phyloP scores from a whole-genome alignment of 2,113 vertebrate genomes.

The Morone chrysops region DNA sequence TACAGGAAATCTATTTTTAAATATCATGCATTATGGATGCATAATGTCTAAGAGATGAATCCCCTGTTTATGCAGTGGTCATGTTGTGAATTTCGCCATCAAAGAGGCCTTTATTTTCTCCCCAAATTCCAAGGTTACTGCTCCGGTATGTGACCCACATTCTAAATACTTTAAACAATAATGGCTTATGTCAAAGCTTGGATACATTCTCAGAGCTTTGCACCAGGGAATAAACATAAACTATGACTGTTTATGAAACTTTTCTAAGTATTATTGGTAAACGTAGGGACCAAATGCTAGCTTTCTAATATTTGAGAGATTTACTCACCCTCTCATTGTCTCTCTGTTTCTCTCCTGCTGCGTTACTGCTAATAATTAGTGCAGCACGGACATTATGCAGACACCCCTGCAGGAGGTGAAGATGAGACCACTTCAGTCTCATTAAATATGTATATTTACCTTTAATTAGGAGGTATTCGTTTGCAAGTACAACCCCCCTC shows the following conservation, averaged over 20 bases:
- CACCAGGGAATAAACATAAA: constrained; percentile 17
- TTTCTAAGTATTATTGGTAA: neutral
- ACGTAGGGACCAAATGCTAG: constrained; percentile 4
- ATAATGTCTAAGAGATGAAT: constrained; percentile 40
- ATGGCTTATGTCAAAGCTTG: constrained; percentile 61
- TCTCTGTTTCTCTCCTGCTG: constrained; percentile 33
- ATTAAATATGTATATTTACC: constrained; percentile 78
- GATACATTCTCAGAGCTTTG: constrained; percentile 35
- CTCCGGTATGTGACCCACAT: constrained; percentile 76
- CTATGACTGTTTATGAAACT: constrained; percentile 6
- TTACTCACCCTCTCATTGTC: constrained; percentile 42
- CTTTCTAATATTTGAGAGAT: constrained; percentile 30
- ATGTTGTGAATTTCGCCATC: constrained; percentile 61
- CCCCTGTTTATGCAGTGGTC: constrained; percentile 47
- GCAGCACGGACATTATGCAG: constrained; percentile 60
- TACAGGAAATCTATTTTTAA: constrained; percentile 24
- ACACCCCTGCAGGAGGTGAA: constrained; percentile 51
- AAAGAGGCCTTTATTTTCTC: constrained; percentile 70
- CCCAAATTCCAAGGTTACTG: constrained; percentile 69
- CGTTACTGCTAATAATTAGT: constrained; percentile 61
- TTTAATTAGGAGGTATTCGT: constrained; percentile 73
- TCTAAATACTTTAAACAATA: constrained; percentile 69
- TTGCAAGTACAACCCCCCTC: constrained; percentile 59
- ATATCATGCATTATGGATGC: constrained; percentile 50
- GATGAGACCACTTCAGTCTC: constrained; percentile 67